These are phyloP conservation scores for Leucosticte australis DNA, from an alignment of 2,113 vertebrate species.

Conservation along the genomic window DNA sequence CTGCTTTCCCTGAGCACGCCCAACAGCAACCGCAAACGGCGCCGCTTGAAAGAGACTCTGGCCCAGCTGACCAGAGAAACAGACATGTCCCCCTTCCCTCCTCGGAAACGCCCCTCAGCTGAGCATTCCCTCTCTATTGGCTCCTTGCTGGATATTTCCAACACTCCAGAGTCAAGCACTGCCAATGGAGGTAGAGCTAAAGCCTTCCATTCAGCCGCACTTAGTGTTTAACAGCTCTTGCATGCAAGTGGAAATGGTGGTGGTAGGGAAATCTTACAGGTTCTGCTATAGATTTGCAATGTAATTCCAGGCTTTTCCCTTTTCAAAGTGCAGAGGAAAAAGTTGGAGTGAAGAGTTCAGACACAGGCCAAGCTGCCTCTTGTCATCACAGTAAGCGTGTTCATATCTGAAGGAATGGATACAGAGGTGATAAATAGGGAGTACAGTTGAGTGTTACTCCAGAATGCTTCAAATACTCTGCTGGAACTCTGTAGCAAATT, in stretches of 20 bases:
- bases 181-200: slow-evolving; percentile 78
- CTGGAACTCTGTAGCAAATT: neutral
- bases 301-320: neutral
- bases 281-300: neutral
- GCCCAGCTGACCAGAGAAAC: slow-evolving; percentile 91
- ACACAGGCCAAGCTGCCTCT: neutral
- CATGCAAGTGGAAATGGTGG: neutral
- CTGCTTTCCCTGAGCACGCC: slow-evolving; percentile 92
- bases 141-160: slow-evolving; percentile 94
- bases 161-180: slow-evolving; percentile 89
- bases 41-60: slow-evolving; percentile 90
- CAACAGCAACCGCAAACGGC: slow-evolving; percentile 90
- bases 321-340: slow-evolving; percentile 19
- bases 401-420: neutral
- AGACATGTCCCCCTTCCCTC: slow-evolving; percentile 91
- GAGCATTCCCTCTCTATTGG: slow-evolving; percentile 92
- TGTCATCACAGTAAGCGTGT: neutral
- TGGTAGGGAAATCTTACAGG: neutral
- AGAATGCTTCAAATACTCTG: neutral
- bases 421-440: neutral
- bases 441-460: neutral
- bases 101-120: slow-evolving; percentile 90
- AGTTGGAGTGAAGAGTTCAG: slow-evolving; percentile 37
- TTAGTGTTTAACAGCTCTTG: neutral
- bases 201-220: neutral